These are phyloP conservation scores for Mycteria americana DNA, from an alignment of 2,797 vertebrate species.

Conservation along the genomic window DNA sequence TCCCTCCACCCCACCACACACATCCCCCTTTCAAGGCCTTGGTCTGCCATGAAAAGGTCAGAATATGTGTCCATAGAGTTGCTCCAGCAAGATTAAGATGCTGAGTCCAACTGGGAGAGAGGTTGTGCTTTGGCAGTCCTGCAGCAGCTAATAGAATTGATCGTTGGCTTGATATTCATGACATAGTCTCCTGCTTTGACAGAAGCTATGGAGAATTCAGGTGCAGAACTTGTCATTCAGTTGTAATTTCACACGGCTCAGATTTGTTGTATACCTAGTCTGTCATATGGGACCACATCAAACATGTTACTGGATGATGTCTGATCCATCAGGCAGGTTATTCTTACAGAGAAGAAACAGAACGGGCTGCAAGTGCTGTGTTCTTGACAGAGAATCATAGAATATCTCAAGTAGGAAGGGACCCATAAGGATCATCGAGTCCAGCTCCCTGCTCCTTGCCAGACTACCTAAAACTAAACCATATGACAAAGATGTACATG, in stretches of 20 bases:
- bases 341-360: background rate
- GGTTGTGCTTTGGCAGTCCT: background rate
- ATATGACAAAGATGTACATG: background rate
- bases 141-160: background rate
- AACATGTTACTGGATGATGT: background rate
- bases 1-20: background rate
- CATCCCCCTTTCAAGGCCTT: background rate
- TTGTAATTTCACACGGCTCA: background rate
- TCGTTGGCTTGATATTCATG: background rate
- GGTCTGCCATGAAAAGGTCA: background rate
- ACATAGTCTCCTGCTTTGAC: background rate
- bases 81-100: background rate
- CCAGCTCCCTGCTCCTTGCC: background rate
- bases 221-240: background rate
- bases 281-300: background rate
- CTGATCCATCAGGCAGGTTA: background rate
- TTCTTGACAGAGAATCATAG: background rate
- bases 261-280: background rate
- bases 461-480: background rate
- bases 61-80: background rate
- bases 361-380: background rate
- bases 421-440: background rate
- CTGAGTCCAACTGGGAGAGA: background rate
- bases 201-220: background rate
- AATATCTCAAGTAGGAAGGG: background rate